These are phyloP conservation scores for Muscina levida DNA, from an alignment of 2,888 invertebrate species.

Conservation along the genomic window DNA sequence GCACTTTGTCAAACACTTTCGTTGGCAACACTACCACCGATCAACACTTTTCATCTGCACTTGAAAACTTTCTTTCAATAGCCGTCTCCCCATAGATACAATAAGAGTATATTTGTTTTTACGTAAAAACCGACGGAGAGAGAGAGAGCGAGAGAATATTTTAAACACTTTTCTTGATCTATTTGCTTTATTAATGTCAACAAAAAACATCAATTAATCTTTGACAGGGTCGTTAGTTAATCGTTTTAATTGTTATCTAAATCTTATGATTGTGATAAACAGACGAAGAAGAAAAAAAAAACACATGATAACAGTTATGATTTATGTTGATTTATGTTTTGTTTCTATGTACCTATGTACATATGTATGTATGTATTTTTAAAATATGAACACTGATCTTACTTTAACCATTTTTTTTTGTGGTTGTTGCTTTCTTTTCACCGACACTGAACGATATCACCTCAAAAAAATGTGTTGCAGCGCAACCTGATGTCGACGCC, in stretches of 20 bases:
- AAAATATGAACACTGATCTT: slow-evolving; percentile 32
- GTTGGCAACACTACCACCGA: too few species aligned
- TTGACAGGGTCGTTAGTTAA: slow-evolving; percentile 48
- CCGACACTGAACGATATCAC: not conserved
- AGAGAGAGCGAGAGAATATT: not conserved
- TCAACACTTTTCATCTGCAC: not conserved
- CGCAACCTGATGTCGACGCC: slow-evolving; percentile 54
- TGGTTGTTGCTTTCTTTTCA: not conserved
- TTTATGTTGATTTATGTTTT: slow-evolving; percentile 11
- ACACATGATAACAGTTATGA: not conserved
- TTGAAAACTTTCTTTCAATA: slow-evolving; percentile 2
- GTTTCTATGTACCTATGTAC: slow-evolving; percentile 18
- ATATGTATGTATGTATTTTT: slow-evolving; percentile 12
- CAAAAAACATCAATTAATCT: slow-evolving; percentile 41
- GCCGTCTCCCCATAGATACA: not conserved
- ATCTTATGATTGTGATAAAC: slow-evolving; percentile 53
- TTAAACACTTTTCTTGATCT: not conserved
- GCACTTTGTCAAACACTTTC: too few species aligned
- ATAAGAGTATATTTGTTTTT: slow-evolving; percentile 20
- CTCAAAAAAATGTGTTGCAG: slow-evolving; percentile 6
- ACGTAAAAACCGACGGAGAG: slow-evolving; percentile 12
- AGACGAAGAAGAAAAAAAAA: not conserved
- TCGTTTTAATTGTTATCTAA: slow-evolving; percentile 46
- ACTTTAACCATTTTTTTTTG: slow-evolving; percentile 61
- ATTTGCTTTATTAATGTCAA: slow-evolving; percentile 35